Base-by-base conservation (phyloP, 2,888 invertebrate genomes). In the Lithophane leautieri region DNA sequence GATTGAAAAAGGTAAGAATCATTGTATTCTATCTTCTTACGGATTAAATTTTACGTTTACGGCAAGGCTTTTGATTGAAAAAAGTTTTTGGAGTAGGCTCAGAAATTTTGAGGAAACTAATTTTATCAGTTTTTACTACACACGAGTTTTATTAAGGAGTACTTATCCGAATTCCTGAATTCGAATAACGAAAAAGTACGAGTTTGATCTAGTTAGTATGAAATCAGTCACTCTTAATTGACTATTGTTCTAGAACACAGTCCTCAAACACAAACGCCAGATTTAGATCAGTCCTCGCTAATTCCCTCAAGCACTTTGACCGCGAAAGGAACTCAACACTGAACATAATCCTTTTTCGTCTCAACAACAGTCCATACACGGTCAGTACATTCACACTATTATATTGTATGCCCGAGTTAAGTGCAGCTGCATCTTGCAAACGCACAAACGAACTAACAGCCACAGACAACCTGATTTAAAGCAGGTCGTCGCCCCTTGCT, bases 381-480 rank as follows among this genome's bases (percentile, higher is more conserved):
- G 79, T 62, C 79, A 75, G 66, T 68, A 76, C 68, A 84, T 75
- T 85, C 75, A 81, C 79, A 77, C 79, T 83, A 81, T 86, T 75
- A 79, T 65, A 70, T 67, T 83, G 73, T 76, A 79, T 79, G 76
- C 69, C 76, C 70, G 73, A 81, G 73, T 78, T 79, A 86, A 82
- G 88, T 83, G 87, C 89, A 90, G 89, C 90, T 89, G 90, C 88
- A 86, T 85, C 87, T 89, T 85, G 89, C 90, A 89, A 88, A 89
- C 89, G 89, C 89, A 89, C 91, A 92, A 91, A 89, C 88, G 88
- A 89, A 91, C 87, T 91, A 91, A 92, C 91, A 90, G 91, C 91
- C 91, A 91, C 92, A 92, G 93, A 94, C 95, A 94, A 91, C 90
- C 92, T 94, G 95, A 95, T 94, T 95, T 94, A 94, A 93, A 91